A percentile compares a stretch with the other conserved stretches of the same genome.
These are phyloP conservation scores for Eristalis intricaria DNA, from an alignment of 2,888 invertebrate genomes.

Conservation along the genomic window DNA sequence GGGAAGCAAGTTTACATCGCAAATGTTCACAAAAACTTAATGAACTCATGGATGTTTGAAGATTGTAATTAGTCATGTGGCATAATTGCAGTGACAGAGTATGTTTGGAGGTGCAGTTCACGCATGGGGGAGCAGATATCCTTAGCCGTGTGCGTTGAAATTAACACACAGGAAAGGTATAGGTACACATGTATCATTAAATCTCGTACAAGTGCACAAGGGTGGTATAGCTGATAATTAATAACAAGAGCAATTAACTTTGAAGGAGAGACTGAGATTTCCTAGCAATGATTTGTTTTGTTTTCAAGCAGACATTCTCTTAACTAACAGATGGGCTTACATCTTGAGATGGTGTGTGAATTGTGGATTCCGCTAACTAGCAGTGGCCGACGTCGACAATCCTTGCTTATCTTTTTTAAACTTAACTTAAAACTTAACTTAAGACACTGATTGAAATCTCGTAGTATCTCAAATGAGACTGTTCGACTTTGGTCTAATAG, in stretches of 20 bases:
- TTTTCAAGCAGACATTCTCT: neutral
- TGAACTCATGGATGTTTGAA: constrained; percentile 13
- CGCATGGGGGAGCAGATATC: neutral
- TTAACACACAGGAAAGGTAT: neutral
- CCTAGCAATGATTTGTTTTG: neutral
- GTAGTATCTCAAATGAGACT: no score
- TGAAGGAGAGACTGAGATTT: neutral
- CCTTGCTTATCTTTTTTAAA: no score
- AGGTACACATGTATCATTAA: neutral
- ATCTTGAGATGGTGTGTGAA: no score
- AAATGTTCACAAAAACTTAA: neutral
- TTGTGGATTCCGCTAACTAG: no score
- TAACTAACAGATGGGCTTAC: neutral
- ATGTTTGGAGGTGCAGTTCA: neutral
- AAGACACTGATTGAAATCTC: no score
- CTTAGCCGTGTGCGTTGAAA: neutral
- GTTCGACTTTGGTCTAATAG: no score
- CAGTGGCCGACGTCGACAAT: no score
- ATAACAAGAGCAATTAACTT: neutral
- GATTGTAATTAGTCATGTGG: constrained; percentile 4
- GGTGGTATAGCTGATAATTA: neutral
- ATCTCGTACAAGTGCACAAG: neutral
- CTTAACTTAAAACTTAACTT: no score
- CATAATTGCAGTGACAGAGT: neutral
- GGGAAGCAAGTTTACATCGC: neutral